Conservation (phyloP, 2,113 vertebrate genomes). For the Lasiurus borealis region DNA sequence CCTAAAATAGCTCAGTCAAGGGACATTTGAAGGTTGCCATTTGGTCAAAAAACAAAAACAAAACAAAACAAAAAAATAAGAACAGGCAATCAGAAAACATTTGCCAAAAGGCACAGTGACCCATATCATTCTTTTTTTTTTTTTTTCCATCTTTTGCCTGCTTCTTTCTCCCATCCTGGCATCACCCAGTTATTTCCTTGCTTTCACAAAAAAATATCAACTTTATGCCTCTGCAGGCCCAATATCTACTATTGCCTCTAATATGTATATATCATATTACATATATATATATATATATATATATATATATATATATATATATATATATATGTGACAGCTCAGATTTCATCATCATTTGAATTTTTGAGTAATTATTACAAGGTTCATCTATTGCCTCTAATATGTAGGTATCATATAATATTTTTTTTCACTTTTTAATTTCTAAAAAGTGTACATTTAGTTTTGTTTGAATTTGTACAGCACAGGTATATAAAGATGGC, state of each 20-base stretch:
- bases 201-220: neutral
- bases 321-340: neutral
- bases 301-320: no score
- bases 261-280: neutral
- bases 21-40: neutral
- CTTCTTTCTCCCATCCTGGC: neutral
- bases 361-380: slow-evolving; percentile 32
- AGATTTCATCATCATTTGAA: slow-evolving; percentile 32
- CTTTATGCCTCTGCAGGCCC: neutral
- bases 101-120: neutral
- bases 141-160: neutral
- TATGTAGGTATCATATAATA: neutral
- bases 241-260: neutral
- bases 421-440: no score
- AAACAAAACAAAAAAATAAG: neutral
- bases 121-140: neutral
- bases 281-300: neutral
- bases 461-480: neutral
- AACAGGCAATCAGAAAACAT: neutral
- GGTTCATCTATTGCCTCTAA: slow-evolving; percentile 23
- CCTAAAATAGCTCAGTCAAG: neutral
- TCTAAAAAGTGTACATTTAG: no score
- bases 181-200: neutral
- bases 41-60: neutral
- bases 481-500: neutral